Evolutionary conservation across 2,888 invertebrate genomes (phyloP).

Genomic region (Melipona beecheii): DNA sequence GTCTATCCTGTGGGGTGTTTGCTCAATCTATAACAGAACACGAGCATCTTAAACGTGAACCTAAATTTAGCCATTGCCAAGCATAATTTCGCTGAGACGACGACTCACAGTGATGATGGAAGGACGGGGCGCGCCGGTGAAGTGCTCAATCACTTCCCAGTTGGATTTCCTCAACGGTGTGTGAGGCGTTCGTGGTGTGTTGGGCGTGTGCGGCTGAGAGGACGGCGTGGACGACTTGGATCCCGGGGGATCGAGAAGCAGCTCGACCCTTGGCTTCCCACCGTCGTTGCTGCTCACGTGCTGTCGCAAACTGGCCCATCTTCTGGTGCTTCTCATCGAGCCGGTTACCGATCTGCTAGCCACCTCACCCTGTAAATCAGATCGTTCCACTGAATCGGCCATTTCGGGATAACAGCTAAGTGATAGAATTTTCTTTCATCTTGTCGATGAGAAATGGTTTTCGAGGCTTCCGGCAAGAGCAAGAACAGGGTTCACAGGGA

Average conservation of each 20-base stretch:
- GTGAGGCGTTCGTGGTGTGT: slow-evolving; percentile 84
- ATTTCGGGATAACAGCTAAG: neutral
- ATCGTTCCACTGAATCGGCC: neutral
- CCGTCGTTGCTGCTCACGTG: slow-evolving; percentile 80
- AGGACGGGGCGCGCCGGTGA: slow-evolving; percentile 87
- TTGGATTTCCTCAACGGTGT: slow-evolving; percentile 91
- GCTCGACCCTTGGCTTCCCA: slow-evolving; percentile 84
- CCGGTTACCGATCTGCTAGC: slow-evolving; percentile 74
- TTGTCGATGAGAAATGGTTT: neutral
- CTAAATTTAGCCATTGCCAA: too few relatives aligned
- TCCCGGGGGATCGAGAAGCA: slow-evolving; percentile 80
- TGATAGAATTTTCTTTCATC: neutral
- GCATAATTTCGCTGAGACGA: neutral
- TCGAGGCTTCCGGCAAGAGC: too few relatives aligned
- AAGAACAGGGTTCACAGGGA: too few relatives aligned
- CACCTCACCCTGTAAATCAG: slow-evolving; percentile 76
- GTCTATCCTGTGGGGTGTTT: too few relatives aligned
- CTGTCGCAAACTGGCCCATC: slow-evolving; percentile 86
- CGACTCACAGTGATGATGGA: slow-evolving; percentile 87
- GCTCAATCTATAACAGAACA: too few relatives aligned
- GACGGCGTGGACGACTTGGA: slow-evolving; percentile 81
- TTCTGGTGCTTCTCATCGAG: slow-evolving; percentile 75
- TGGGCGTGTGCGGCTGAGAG: slow-evolving; percentile 84
- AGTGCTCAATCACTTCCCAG: slow-evolving; percentile 96
- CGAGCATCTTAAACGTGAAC: too few relatives aligned